These are phyloP conservation scores for Prochilodus magdalenae DNA, from an alignment of 2,113 vertebrate genomes.

Conservation along the genomic window DNA sequence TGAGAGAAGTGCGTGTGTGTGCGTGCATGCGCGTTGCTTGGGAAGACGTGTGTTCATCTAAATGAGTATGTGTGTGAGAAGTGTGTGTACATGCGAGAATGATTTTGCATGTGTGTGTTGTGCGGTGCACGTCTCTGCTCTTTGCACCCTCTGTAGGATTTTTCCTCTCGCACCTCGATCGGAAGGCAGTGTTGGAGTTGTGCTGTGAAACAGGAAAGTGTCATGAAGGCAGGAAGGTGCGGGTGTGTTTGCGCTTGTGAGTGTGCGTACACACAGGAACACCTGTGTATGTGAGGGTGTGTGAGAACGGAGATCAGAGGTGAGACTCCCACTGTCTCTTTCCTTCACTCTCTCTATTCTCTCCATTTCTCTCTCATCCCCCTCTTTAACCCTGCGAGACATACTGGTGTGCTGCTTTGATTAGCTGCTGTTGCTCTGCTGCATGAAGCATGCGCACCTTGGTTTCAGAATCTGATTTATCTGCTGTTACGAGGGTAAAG, in stretches of 20 bases:
- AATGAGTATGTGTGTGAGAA: constrained; percentile 48
- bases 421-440: not conserved
- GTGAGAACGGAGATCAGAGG: constrained; percentile 45
- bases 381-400: constrained; percentile 19
- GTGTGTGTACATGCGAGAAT: constrained; percentile 46
- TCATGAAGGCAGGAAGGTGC: constrained; percentile 62
- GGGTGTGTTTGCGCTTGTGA: constrained; percentile 24
- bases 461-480: no score
- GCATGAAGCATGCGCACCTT: not conserved
- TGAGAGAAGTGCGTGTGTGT: constrained; percentile 60
- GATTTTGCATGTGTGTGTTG: constrained; percentile 45
- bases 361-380: constrained; percentile 12
- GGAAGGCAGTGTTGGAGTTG: constrained; percentile 64
- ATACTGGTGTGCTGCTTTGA: not conserved
- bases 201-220: constrained; percentile 74
- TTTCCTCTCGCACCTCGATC: constrained; percentile 72
- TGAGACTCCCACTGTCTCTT: constrained; percentile 38
- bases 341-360: not conserved
- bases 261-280: not conserved
- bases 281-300: not conserved
- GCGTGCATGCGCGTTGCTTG: constrained; percentile 53
- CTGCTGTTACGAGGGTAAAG: no score
- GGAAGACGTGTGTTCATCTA: constrained; percentile 41
- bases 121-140: constrained; percentile 50
- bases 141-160: constrained; percentile 69